Base-by-base conservation (phyloP, 1,140 invertebrate species). In the Homarus americanus region DNA sequence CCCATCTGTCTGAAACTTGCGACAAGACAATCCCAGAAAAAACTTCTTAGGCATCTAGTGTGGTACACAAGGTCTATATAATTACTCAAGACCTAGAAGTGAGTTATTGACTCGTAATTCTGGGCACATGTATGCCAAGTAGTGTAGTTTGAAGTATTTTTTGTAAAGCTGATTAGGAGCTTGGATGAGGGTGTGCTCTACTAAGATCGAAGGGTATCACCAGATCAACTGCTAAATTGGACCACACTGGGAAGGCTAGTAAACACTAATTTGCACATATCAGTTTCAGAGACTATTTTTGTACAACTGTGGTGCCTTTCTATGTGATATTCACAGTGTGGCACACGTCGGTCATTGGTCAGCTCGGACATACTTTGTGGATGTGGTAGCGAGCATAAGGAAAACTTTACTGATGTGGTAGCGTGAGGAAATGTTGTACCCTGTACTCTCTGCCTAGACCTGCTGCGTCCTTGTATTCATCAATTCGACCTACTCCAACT, bases 261-360 rank as follows among this genome's bases (percentile, higher is more conserved):
- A 91, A 91, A 86, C 84, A 86, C 84, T 86, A 91, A 91, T 91
- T 87, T 91, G 83, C 89, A 92, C 92, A 92, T 92, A 92, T 92
- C 92, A 92, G 89, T 92, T 92, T 87, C 87, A 92, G 92, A 92
- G 87, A 85, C 90, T 92, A 92, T 92, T 92, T 92, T 92, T 92
- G 92, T 92, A 92, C 85, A 92, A 92, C 92, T 92, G 91, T 92
- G 90, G 92, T 92, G 92, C 92, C 92, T 92, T 92, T 87, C 92
- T 92, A 92, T 92, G 92, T 92, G 92, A 92, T 92, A 92, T 92
- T 92, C 92, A 91, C 92, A 91, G 85, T 91, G 85, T 92, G 92
- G 92, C 92, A 92, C 92, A 92, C 82, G 80, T 90, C 88, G 88
- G 88, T 90, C 80, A 90, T 90, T 90, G 88, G 88, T 90, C 88